Percentiles rank a stretch among this genome's conserved stretches.
phyloP scores from a whole-genome alignment of 2,797 vertebrate genomes.

The Sebastiscus tertius region DNA sequence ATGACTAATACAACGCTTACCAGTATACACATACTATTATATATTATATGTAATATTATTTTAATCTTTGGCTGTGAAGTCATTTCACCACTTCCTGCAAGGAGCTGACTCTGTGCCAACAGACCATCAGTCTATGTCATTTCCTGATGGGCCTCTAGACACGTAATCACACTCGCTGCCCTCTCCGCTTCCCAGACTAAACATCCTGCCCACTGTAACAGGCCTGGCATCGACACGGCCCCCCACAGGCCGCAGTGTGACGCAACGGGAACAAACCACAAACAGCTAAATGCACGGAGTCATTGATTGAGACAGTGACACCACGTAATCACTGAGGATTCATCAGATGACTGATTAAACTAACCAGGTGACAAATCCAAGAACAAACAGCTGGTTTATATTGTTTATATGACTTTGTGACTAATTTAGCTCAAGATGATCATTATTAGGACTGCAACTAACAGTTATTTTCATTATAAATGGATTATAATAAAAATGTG shows the following conservation, averaged over 20 bases:
- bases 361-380: background rate
- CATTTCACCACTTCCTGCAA: background rate
- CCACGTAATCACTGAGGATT: background rate
- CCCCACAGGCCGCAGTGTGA: slow-evolving; percentile 24
- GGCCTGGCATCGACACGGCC: slow-evolving; percentile 39
- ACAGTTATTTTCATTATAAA: background rate
- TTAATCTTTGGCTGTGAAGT: background rate
- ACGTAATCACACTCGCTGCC: slow-evolving; percentile 53
- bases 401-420: background rate
- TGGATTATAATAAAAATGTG: background rate
- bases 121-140: slow-evolving; percentile 44
- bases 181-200: slow-evolving; percentile 76
- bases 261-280: slow-evolving; percentile 8
- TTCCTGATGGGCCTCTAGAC: slow-evolving; percentile 66
- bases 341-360: background rate
- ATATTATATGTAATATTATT: background rate
- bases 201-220: slow-evolving; percentile 75
- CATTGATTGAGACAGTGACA: slow-evolving; percentile 23
- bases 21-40: background rate
- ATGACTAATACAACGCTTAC: background rate
- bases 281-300: slow-evolving; percentile 21
- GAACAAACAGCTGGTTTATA: slow-evolving; percentile 27
- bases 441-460: background rate
- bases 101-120: slow-evolving; percentile 2
- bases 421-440: background rate